Conservation (phyloP, 2,797 vertebrate genomes). For the Leptatherina wallacei region DNA sequence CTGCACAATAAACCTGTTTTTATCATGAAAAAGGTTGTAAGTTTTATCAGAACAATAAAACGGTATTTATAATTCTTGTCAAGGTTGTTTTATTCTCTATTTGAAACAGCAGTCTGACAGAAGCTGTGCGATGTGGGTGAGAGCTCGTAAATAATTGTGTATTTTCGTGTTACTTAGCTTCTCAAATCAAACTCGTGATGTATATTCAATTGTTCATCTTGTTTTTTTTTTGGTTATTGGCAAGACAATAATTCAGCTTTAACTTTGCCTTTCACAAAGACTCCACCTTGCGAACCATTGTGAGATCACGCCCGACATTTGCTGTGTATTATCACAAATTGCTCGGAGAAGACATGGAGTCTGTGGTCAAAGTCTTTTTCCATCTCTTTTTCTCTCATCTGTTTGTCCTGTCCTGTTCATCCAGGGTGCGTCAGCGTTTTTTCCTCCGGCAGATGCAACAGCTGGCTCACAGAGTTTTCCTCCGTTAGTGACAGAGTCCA, state of each 20-base stretch:
- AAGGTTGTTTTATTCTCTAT: slow-evolving; percentile 1
- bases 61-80: background rate
- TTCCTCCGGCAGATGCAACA: slow-evolving; percentile 30
- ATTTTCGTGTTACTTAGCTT: background rate
- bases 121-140: background rate
- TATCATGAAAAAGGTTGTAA: background rate
- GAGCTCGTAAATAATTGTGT: background rate
- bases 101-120: background rate
- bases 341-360: background rate
- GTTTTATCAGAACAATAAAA: slow-evolving; percentile 19
- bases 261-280: background rate
- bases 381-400: slow-evolving; percentile 6
- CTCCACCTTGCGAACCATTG: background rate
- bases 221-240: background rate
- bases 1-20: background rate
- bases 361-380: background rate
- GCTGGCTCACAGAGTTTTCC: slow-evolving; percentile 25
- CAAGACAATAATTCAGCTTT: background rate
- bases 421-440: slow-evolving; percentile 60
- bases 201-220: background rate
- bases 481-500: slow-evolving; percentile 25
- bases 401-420: slow-evolving; percentile 16
- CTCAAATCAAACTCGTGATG: background rate
- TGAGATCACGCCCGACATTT: background rate
- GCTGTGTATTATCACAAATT: background rate